Evolutionary conservation across 2,888 invertebrate genomes (phyloP), one percentile per base, ranked within the genome.

Genomic region (Folsomia manolachei): DNA sequence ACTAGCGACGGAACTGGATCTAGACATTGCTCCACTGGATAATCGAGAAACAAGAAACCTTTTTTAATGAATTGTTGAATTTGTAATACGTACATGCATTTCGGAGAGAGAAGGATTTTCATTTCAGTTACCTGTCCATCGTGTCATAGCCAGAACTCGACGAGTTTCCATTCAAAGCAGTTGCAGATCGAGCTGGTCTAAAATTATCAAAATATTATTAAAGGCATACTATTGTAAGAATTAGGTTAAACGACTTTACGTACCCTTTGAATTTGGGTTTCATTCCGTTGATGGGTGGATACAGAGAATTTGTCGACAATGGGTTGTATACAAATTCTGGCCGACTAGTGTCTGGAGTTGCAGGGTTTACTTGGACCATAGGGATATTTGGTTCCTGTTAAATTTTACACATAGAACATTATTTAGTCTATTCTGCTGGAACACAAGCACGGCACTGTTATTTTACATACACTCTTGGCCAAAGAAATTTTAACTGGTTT

Each of bases 61-160:
- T 19, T 7, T 56, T 19, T 56, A 21, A n/a, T 56, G 19, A 56
- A 56, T n/a, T 18, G 18, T 51, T 9, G 9, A 51, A 11, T 51
- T 51, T 51, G 9, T 51, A n/a, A n/a, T n/a, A n/a, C n/a, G n/a
- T n/a, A n/a, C n/a, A n/a, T n/a, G n/a, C n/a, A n/a, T n/a, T n/a
- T n/a, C n/a, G n/a, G n/a, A n/a, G n/a, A n/a, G 39, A 39, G 39
- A 39, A 39, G 39, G 7, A 39, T n/a, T 56, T n/a, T n/a, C n/a
- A n/a, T n/a, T n/a, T n/a, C n/a, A n/a, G n/a, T 56, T 19, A 56
- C 56, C 51, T 51, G 51, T 56, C 56, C 62, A 19, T 39, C 25
- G 39, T 66, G 7, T 75, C 75, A 39, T 75, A 77, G 56, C 77
- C 77, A 19, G 77, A 77, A 27, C 72, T 72, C 2, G 63, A 60